Evolutionary conservation across 2,113 vertebrate species (phyloP), one percentile per base, ranked within the genome.

Genomic region (Australoheros scitulus): DNA sequence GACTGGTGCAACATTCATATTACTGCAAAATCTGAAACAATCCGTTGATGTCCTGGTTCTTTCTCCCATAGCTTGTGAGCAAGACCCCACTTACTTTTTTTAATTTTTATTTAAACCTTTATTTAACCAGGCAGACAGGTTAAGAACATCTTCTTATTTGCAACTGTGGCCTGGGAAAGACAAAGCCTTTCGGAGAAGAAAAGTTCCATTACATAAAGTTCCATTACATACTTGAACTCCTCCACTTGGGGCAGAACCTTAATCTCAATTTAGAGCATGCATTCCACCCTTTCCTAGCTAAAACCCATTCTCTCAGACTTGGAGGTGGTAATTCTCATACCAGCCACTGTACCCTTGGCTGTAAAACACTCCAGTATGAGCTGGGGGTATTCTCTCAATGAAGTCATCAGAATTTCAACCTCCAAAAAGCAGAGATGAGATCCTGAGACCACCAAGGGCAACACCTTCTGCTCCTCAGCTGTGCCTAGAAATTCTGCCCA

Each of bases 221-320:
- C n/a, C n/a, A n/a, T n/a, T n/a, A n/a, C n/a, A n/a, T n/a, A n/a
- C 0, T 32, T 0, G 0, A 32, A 52, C 17, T 72, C 24, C 65
- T 70, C 24, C 50, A 72, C 26, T 72, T 32, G 24, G 43, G 65
- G 24, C 43, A 52, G 65, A 50, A 52, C 50, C 15, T 50, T 17
- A 70, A 29, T 24, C 24, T 50, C 47, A 32, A 29, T 0, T 29
- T 14, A 18, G 5, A 70, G 10, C 11, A 6, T 22, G 65, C 10
- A 29, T 10, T 1, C 65, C 32, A 52, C 68, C 68, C 26, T 34
- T 32, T 50, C 52, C 68, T 0, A 17, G 47, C 43, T 52, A 5
- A 52, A 14, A 70, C 20, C 43, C 24, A 52, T 52, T 17, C 17
- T 5, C 47, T 52, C 47, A 55, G 13, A 57, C 5, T 57, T n/a